Conservation (phyloP, 2,113 vertebrate species). For the Grallaria varia region DNA sequence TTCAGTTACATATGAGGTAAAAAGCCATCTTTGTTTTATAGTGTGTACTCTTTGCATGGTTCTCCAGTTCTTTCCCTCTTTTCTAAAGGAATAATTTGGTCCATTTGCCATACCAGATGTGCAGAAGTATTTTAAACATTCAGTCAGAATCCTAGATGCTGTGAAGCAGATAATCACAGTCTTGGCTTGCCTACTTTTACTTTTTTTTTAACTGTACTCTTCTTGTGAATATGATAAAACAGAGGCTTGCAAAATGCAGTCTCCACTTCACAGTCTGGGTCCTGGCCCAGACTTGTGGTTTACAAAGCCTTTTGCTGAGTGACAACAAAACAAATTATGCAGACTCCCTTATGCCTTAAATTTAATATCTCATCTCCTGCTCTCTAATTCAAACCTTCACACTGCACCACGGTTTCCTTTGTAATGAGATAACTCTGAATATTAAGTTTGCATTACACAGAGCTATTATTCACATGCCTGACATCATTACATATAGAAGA, state of each 20-base stretch:
- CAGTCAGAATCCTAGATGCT: constrained; percentile 33
- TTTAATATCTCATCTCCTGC: constrained; percentile 66
- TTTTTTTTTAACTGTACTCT: background rate
- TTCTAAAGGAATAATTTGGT: constrained; percentile 44
- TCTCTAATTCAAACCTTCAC: constrained; percentile 67
- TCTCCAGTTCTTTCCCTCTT: background rate
- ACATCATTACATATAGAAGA: constrained; percentile 44
- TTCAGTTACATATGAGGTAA: background rate
- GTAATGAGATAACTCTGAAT: constrained; percentile 67
- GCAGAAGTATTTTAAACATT: constrained; percentile 65
- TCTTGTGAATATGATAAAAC: constrained; percentile 28
- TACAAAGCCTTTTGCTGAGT: constrained; percentile 54
- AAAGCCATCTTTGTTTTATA: background rate
- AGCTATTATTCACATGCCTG: constrained; percentile 48
- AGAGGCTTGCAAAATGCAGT: constrained; percentile 20
- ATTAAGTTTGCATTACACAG: constrained; percentile 60
- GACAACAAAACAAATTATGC: constrained; percentile 66
- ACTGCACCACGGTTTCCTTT: constrained; percentile 51
- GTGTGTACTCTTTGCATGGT: background rate
- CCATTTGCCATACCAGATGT: constrained; percentile 59
- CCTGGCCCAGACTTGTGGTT: constrained; percentile 33
- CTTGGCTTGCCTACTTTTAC: background rate
- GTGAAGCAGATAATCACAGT: constrained; percentile 47
- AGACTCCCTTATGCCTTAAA: constrained; percentile 53
- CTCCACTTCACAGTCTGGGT: constrained; percentile 35